Base-by-base conservation (phyloP, 2,888 invertebrate genomes). In the Hipparchia sbordonii region DNA sequence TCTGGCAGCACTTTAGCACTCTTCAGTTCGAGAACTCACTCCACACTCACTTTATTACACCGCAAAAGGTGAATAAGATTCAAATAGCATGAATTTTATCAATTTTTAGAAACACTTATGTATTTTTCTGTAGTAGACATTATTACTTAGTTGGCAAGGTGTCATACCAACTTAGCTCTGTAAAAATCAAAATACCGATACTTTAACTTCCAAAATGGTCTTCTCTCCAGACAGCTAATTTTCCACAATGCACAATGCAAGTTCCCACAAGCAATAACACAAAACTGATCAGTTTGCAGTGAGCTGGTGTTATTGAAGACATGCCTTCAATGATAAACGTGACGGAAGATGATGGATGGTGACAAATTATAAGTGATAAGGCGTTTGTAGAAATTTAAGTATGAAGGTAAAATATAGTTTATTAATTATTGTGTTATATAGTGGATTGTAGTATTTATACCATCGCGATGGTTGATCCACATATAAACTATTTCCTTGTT, bases 241-340 rank as follows among this genome's bases (percentile, higher is more conserved):
- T 39, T 39, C 3, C 39, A 39, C 9, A 23, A 10, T 52, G 51
- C 39, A 66, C 66, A 7, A 39, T n/a, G 66, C 39, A 39, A 54
- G 9, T 52, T 33, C 51, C 33, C 23, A 23, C 7, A 39, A 23
- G 9, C 65, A 10, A 33, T 6, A 9, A n/a, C 6, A n/a, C n/a
- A 9, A 3, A 54, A 66, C 65, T 66, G 65, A 52, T 10, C 51
- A 54, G 8, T 12, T 66, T 66, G 54, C 66, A 66, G 66, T 54
- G 66, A 54, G 54, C 66, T 54, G 39, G n/a, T 54, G 39, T 51
- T 6, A 2, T 54, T 54, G 52, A 54, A 54, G 54, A 39, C 51
- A 51, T 52, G 52, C 33, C 8, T 48, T 39, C 45, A 45, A 9
- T 63, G 63, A 63, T 63, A 63, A 63, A 13, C 23, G 48, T n/a